These are phyloP conservation scores for Catonia carolina DNA, from an alignment of 2,888 invertebrate species.

Conservation along the genomic window DNA sequence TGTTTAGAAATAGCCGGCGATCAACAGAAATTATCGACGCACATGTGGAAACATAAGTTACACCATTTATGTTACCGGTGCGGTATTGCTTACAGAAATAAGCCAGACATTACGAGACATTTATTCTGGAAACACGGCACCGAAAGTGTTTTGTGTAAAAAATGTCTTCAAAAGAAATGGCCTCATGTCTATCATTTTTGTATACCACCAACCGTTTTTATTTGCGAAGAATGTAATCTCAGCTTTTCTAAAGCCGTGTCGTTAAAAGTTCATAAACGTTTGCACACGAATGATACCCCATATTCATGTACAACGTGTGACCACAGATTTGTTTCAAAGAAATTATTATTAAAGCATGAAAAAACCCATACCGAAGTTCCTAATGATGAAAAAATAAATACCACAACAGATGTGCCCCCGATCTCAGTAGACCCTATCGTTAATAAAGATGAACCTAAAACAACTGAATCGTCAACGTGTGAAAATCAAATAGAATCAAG, in stretches of 20 bases:
- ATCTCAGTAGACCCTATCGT: conserved; percentile 29
- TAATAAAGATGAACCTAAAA: conserved; percentile 29
- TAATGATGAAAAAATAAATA: conserved; percentile 29
- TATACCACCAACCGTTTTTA: conserved; percentile 67
- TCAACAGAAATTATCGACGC: conserved; percentile 73
- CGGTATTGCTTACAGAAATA: conserved; percentile 80
- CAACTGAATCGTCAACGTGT: conserved; percentile 37
- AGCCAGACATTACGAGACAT: conserved; percentile 82
- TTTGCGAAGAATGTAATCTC: conserved; percentile 73
- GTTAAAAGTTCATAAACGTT: conserved; percentile 75
- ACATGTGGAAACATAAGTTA: conserved; percentile 86
- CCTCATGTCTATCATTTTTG: conserved; percentile 89
- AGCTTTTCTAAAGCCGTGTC: conserved; percentile 69
- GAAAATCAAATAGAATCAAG: conserved; percentile 26
- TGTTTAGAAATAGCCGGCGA: conserved; percentile 75
- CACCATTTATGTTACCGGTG: conserved; percentile 83
- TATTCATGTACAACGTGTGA: conserved; percentile 68
- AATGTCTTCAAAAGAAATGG: conserved; percentile 84
- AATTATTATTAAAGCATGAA: conserved; percentile 65
- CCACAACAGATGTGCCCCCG: conserved; percentile 21
- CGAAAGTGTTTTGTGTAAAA: conserved; percentile 76
- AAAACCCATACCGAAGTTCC: conserved; percentile 48
- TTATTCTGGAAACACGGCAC: conserved; percentile 91
- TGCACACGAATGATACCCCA: conserved; percentile 65
- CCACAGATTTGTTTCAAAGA: conserved; percentile 74